phyloP scores from a whole-genome alignment of 1,140 invertebrate genomes.

The Drosophila trapezifrons region DNA sequence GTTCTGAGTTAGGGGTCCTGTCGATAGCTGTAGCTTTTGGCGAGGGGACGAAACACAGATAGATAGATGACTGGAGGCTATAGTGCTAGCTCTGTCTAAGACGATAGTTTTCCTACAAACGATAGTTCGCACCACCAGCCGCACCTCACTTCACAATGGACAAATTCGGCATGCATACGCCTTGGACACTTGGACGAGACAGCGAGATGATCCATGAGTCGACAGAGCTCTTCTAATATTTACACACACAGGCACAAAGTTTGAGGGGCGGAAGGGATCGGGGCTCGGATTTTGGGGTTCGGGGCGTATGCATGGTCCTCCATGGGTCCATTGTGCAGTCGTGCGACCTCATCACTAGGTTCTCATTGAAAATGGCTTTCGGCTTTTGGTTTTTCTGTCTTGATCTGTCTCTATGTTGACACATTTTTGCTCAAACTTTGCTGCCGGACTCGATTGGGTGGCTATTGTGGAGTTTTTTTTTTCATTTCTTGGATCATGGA shows the following conservation, averaged over 20 bases:
- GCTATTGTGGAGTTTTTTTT: conserved; percentile 51
- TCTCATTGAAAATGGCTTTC: conserved; percentile 60
- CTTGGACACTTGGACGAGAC: conserved; percentile 17
- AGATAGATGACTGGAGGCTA: conserved; percentile 2
- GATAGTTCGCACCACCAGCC: conserved; percentile 53
- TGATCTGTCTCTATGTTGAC: conserved; percentile 82
- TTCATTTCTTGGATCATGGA: conserved; percentile 1
- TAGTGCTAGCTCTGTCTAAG: conserved; percentile 36
- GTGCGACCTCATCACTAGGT: conserved; percentile 74
- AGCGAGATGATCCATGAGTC: conserved; percentile 23
- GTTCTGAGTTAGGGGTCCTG: not conserved
- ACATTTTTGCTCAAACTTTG: conserved; percentile 84
- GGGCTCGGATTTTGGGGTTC: not conserved
- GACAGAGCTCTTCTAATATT: conserved; percentile 40
- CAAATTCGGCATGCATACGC: conserved; percentile 60
- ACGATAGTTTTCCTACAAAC: conserved; percentile 21
- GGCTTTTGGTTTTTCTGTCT: conserved; percentile 27
- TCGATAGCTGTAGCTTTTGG: not conserved
- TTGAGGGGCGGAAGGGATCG: not conserved
- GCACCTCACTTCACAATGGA: conserved; percentile 76
- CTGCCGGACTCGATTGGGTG: conserved; percentile 82
- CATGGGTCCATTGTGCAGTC: conserved; percentile 73
- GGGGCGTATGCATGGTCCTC: conserved; percentile 64
- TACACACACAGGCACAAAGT: conserved; percentile 33
- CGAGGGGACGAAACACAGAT: conserved; percentile 5